Conservation (phyloP, 1,140 invertebrate species). For the Eriosoma lanigerum region DNA sequence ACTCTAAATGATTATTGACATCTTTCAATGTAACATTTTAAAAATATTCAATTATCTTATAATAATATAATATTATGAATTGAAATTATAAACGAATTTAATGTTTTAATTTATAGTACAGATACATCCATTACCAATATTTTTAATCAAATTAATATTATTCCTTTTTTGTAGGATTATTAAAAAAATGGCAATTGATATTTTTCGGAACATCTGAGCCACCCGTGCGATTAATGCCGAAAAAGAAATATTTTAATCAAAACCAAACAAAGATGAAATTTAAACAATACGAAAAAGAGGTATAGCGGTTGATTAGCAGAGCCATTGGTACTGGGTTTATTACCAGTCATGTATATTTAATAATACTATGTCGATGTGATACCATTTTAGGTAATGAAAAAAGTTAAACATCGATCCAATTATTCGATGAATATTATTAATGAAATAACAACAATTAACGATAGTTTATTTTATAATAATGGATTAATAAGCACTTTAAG, state of each 20-base stretch:
- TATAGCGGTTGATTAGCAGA: conserved; percentile 22
- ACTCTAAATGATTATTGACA: no score
- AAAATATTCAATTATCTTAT: no score
- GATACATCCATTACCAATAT: no score
- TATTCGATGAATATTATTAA: not conserved
- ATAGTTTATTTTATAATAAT: not conserved
- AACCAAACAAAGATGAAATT: conserved; percentile 1
- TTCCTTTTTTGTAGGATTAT: conserved; percentile 63
- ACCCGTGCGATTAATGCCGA: conserved; percentile 70
- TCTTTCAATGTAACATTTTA: no score
- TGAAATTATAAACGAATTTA: no score
- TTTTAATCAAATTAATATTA: no score
- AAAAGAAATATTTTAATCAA: conserved; percentile 18
- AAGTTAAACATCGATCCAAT: not conserved
- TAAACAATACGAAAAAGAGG: conserved; percentile 37
- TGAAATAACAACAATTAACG: not conserved
- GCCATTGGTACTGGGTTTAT: not conserved
- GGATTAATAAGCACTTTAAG: not conserved
- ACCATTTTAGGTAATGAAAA: not conserved
- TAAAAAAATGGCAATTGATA: conserved; percentile 91
- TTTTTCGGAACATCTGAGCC: conserved; percentile 88
- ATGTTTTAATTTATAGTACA: no score
- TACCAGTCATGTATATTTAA: not conserved
- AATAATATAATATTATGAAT: no score
- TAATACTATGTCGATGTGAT: not conserved